Percentiles rank a stretch among this genome's conserved stretches.
These are phyloP conservation scores for Tenebrosternarchus preto DNA, from an alignment of 2,113 vertebrate species.

Conservation along the genomic window DNA sequence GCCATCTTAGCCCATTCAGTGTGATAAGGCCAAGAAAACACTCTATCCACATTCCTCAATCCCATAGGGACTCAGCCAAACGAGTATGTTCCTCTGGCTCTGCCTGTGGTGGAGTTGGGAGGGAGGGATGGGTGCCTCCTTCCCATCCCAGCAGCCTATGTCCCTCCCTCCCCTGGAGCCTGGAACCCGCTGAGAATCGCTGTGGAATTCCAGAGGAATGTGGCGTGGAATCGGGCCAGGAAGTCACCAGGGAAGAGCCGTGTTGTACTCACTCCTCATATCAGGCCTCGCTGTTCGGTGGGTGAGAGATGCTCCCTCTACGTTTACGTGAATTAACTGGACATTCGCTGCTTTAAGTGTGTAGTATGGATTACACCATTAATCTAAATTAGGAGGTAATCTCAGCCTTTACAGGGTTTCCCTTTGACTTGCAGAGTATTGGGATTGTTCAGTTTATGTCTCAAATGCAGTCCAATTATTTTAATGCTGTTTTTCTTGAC, in stretches of 20 bases:
- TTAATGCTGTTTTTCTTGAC: too few relatives aligned
- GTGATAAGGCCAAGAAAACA: slow-evolving; percentile 1
- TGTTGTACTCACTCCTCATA: slow-evolving; percentile 24
- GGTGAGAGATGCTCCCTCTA: not conserved
- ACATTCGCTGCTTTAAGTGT: not conserved
- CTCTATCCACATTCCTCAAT: slow-evolving; percentile 44
- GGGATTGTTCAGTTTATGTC: not conserved
- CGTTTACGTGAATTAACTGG: not conserved
- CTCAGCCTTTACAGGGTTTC: not conserved
- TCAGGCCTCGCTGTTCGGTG: not conserved
- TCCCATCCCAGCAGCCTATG: slow-evolving; percentile 5
- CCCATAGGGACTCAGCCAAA: slow-evolving; percentile 47
- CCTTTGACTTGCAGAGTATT: too few relatives aligned
- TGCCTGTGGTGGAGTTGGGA: not conserved
- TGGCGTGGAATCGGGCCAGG: slow-evolving; percentile 59
- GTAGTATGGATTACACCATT: not conserved
- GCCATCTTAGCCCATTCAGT: not conserved
- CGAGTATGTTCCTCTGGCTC: slow-evolving; percentile 29
- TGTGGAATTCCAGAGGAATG: slow-evolving; percentile 68
- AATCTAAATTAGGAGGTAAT: too few relatives aligned
- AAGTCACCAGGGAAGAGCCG: slow-evolving; percentile 49
- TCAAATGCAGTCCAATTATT: too few relatives aligned
- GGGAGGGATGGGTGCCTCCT: slow-evolving; percentile 2
- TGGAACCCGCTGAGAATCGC: slow-evolving; percentile 49
- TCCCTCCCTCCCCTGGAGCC: slow-evolving; percentile 8